Percentiles rank a stretch among this genome's conserved stretches.
Conservation (phyloP, 1,140 invertebrate species). For the Ridgeia piscesae region DNA sequence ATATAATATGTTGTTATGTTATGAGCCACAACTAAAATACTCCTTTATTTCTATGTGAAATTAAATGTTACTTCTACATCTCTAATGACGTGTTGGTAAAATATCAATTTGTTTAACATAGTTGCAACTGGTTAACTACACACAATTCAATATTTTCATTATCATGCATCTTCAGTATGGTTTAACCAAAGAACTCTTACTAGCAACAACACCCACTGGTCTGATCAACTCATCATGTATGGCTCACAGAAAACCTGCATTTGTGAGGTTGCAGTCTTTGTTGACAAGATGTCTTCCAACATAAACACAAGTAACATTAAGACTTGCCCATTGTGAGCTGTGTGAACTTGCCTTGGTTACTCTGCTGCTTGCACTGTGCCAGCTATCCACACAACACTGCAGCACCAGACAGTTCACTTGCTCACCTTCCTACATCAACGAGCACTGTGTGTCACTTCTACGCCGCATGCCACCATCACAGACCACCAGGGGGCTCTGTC, state of each 20-base stretch:
- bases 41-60: too few species aligned
- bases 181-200: not conserved
- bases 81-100: too few species aligned
- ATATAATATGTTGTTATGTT: too few species aligned
- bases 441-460: not conserved
- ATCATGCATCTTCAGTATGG: too few species aligned
- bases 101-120: too few species aligned
- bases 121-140: too few species aligned
- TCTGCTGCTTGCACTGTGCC: not conserved
- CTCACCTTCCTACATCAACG: not conserved
- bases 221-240: not conserved
- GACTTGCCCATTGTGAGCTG: not conserved
- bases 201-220: not conserved
- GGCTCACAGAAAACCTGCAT: not conserved
- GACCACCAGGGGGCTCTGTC: not conserved
- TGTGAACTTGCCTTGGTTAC: not conserved
- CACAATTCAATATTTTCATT: too few species aligned
- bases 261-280: not conserved
- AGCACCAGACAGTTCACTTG: not conserved
- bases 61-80: too few species aligned
- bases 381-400: not conserved
- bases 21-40: too few species aligned
- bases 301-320: not conserved
- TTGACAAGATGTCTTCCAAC: not conserved
- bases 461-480: not conserved